These are phyloP conservation scores for Chionis minor DNA, from an alignment of 2,113 vertebrate species.

Conservation along the genomic window DNA sequence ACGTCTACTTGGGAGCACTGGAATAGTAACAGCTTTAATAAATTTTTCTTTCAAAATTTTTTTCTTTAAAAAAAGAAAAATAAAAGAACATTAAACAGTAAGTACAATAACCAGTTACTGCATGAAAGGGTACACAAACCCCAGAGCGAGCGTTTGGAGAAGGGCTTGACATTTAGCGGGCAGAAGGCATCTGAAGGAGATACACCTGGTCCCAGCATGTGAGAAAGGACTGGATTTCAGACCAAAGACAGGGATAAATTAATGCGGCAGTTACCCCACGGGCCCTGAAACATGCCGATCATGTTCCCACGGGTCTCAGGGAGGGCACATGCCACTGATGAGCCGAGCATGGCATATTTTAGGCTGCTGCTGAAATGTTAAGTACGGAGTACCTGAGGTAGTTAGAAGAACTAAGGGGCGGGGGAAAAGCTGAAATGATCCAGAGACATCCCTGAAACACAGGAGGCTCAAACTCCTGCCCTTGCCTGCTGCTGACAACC, in stretches of 20 bases:
- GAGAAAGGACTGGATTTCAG: background rate
- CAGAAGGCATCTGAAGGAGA: background rate
- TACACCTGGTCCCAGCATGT: fast-evolving
- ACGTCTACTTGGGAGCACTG: background rate
- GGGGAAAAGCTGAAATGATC: background rate
- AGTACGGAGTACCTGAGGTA: background rate
- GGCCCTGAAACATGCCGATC: fast-evolving
- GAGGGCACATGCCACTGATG: fast-evolving
- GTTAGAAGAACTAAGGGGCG: background rate
- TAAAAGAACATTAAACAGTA: background rate
- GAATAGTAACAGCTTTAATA: constrained; percentile 30
- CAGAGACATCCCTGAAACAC: background rate
- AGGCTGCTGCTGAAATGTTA: background rate
- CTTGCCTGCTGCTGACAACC: background rate
- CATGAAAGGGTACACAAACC: background rate
- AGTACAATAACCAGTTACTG: background rate
- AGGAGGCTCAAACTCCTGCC: background rate
- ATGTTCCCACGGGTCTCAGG: fast-evolving
- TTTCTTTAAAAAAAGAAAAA: background rate
- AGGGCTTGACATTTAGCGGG: fast-evolving
- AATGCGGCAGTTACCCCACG: fast-evolving
- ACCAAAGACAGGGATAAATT: background rate
- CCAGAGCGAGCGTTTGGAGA: background rate
- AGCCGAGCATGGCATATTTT: background rate
- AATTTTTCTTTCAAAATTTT: background rate